phyloP scores from a whole-genome alignment of 2,888 invertebrate species.

The Drosophila barbarae region DNA sequence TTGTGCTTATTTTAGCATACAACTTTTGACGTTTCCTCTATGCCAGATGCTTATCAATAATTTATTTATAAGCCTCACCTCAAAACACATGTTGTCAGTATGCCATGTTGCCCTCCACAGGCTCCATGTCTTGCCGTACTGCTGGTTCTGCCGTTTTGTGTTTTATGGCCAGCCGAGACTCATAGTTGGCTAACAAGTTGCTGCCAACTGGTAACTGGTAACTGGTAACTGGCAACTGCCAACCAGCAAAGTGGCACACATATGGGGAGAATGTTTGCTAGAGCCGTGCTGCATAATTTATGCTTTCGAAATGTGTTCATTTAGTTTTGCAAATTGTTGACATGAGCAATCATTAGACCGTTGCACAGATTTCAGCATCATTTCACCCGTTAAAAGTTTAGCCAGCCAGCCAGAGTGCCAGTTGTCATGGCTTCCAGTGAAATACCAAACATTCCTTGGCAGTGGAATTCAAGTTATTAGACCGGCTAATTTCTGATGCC shows the following conservation, averaged over 20 bases:
- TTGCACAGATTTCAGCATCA: conserved; percentile 68
- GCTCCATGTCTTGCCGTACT: conserved; percentile 16
- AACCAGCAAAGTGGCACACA: conserved; percentile 28
- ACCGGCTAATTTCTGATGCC: conserved; percentile 23
- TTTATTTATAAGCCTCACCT: conserved; percentile 75
- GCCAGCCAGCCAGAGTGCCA: conserved; percentile 2
- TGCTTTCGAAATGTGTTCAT: conserved; percentile 72
- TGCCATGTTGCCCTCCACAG: conserved; percentile 50
- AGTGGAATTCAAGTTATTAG: conserved; percentile 21
- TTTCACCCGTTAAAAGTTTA: conserved; percentile 40
- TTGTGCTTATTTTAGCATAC: conserved; percentile 64
- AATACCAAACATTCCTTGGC: conserved; percentile 9
- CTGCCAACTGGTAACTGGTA: conserved; percentile 39
- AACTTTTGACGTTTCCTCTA: conserved; percentile 68
- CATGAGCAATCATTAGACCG: conserved; percentile 70
- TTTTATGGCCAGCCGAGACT: conserved; percentile 44
- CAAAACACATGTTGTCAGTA: conserved; percentile 71
- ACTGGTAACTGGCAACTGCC: conserved; percentile 34
- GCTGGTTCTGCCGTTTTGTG: conserved; percentile 20
- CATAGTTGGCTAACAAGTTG: conserved; percentile 70
- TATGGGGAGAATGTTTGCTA: conserved; percentile 30
- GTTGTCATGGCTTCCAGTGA: conserved; percentile 2
- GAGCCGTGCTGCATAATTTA: conserved; percentile 63
- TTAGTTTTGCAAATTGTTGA: conserved; percentile 75
- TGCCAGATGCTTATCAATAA: conserved; percentile 73